A percentile compares a stretch with the other conserved stretches of the same genome.
These are phyloP conservation scores for Drosophila nannoptera DNA, from an alignment of 1,140 invertebrate genomes.

Conservation along the genomic window DNA sequence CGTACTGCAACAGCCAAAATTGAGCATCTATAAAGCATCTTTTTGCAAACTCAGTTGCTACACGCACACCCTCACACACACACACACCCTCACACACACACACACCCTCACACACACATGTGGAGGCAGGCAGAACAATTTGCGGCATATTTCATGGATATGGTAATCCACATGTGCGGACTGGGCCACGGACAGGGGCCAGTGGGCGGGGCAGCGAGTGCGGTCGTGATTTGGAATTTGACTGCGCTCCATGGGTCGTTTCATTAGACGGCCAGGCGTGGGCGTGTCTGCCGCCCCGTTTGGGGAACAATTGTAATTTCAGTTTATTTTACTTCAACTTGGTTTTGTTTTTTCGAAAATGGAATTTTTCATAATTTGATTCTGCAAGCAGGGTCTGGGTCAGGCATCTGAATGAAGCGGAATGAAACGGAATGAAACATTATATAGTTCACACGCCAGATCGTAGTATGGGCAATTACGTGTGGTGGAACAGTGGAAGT, in stretches of 20 bases:
- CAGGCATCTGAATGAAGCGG: neutral
- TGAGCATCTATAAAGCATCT: conserved; percentile 68
- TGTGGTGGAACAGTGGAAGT: neutral
- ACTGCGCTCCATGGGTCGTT: conserved; percentile 18
- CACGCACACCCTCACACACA: too few species aligned
- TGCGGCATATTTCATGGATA: conserved; percentile 75
- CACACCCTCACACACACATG: too few species aligned
- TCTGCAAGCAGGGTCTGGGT: conserved; percentile 21
- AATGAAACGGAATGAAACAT: conserved; percentile 4
- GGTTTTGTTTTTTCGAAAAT: neutral
- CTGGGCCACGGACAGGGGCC: neutral
- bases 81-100: too few species aligned
- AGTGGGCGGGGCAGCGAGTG: neutral
- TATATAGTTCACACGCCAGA: neutral
- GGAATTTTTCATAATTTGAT: conserved; percentile 6
- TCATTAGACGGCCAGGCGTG: conserved; percentile 32
- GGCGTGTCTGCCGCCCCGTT: conserved; percentile 11
- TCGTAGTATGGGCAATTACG: too few species aligned
- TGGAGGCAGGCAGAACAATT: too few species aligned
- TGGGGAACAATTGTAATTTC: conserved; percentile 44
- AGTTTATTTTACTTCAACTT: conserved; percentile 34
- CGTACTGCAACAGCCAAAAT: conserved; percentile 22
- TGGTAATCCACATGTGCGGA: conserved; percentile 49
- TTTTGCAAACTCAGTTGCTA: conserved; percentile 25
- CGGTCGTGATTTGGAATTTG: conserved; percentile 32